Conservation (phyloP, 1,140 invertebrate genomes). For the Drosophila tropicalis region DNA sequence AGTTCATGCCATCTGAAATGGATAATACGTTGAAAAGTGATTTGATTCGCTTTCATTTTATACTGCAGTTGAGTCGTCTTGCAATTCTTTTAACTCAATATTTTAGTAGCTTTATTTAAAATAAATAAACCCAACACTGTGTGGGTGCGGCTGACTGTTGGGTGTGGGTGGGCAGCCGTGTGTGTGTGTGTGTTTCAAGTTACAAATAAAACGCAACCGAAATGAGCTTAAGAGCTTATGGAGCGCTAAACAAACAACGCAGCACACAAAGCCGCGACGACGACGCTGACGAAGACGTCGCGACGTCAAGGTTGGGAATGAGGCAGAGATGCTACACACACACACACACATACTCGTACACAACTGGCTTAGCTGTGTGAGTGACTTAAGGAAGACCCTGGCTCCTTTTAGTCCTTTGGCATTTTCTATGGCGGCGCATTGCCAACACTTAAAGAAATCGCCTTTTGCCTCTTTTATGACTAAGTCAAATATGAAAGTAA, state of each 20-base stretch:
- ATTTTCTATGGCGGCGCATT: constrained; percentile 35
- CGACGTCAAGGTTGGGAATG: background rate
- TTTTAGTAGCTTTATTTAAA: constrained; percentile 74
- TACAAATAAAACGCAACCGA: constrained; percentile 81
- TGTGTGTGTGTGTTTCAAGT: constrained; percentile 61
- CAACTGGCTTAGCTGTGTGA: constrained; percentile 52
- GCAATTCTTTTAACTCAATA: constrained; percentile 75
- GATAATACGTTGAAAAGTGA: background rate
- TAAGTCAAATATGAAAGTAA: constrained; percentile 79
- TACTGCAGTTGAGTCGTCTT: constrained; percentile 48
- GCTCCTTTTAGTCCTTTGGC: constrained; percentile 41
- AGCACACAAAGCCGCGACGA: constrained; percentile 73
- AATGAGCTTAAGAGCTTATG: constrained; percentile 81
- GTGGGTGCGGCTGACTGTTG: constrained; percentile 13
- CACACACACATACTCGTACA: constrained; percentile 30
- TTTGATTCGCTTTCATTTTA: constrained; percentile 36
- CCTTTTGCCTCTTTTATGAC: constrained; percentile 68
- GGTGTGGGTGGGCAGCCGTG: background rate
- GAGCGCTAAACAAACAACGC: constrained; percentile 78
- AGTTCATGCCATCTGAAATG: background rate
- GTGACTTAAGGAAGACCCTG: background rate
- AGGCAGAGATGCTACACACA: constrained; percentile 39
- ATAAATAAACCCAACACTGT: constrained; percentile 61
- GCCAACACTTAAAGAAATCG: constrained; percentile 49
- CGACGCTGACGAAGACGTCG: constrained; percentile 11